A percentile compares a stretch with the other conserved stretches of the same genome.
Conservation (phyloP, 1,140 invertebrate genomes). For the Adelges cooleyi region DNA sequence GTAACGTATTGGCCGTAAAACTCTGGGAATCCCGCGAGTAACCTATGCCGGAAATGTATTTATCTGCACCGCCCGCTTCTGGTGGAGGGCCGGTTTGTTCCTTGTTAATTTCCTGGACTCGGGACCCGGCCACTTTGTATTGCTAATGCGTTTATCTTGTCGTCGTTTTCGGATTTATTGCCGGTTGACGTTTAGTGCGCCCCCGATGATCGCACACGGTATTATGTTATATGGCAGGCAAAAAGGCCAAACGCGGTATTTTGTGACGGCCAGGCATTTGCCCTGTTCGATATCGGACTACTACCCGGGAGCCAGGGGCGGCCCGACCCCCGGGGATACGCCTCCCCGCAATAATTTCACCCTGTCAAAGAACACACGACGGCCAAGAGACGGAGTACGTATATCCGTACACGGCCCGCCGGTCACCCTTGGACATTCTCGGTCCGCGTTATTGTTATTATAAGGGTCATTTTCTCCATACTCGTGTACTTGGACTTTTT, state of each 20-base stretch:
- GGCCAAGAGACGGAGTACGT: background rate
- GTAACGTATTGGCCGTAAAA: background rate
- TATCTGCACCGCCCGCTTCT: background rate
- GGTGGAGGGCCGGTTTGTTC: conserved; percentile 6
- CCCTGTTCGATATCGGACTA: background rate
- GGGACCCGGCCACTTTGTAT: conserved; percentile 21
- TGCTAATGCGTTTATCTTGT: conserved; percentile 28
- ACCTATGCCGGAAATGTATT: background rate
- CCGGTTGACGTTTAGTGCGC: conserved; percentile 15
- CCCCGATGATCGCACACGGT: background rate
- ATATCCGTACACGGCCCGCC: background rate
- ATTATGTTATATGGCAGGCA: background rate
- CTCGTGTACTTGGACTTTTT: too few relatives aligned
- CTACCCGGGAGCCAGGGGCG: background rate
- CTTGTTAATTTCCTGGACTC: conserved; percentile 16
- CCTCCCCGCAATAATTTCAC: conserved; percentile 23
- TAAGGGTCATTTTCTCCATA: conserved; percentile 27
- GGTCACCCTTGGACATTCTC: conserved; percentile 11
- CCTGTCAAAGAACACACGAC: conserved; percentile 10
- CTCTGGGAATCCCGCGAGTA: background rate
- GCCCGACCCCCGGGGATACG: conserved; percentile 10
- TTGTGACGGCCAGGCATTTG: background rate
- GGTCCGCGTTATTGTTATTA: conserved; percentile 23
- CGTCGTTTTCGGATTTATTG: conserved; percentile 26
- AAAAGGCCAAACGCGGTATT: background rate